Evolutionary conservation across 2,113 vertebrate genomes (phyloP).

Genomic region (Heloderma charlesbogerti): DNA sequence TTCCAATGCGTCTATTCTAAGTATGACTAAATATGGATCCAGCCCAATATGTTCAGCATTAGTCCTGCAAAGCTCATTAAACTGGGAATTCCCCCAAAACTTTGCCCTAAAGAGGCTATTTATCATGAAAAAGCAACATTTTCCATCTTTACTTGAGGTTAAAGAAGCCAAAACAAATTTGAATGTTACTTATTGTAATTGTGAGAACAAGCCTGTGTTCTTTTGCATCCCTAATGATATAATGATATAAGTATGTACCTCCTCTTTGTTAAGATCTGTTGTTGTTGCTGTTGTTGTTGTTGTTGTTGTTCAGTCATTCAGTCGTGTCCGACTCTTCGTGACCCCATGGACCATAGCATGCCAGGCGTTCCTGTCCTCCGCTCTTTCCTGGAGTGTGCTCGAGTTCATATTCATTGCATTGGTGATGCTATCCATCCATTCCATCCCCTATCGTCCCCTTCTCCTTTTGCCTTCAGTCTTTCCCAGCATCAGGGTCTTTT

Average conservation of each 20-base stretch:
- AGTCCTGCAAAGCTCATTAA: neutral
- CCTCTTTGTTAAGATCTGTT: neutral
- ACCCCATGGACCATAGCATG: too few species aligned
- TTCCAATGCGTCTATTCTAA: too few species aligned
- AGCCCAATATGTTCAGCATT: neutral
- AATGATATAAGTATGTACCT: neutral
- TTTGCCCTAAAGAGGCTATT: neutral
- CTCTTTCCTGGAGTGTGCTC: too few species aligned
- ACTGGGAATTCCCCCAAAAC: neutral
- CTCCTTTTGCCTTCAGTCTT: too few species aligned
- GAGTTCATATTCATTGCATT: too few species aligned
- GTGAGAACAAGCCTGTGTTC: neutral
- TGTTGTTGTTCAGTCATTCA: too few species aligned
- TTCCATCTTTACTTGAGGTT: neutral
- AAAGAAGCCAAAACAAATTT: neutral
- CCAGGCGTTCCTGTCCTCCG: too few species aligned
- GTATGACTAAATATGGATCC: neutral
- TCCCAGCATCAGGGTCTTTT: too few species aligned
- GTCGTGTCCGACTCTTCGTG: too few species aligned
- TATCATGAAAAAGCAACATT: neutral
- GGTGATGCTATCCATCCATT: too few species aligned
- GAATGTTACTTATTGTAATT: neutral
- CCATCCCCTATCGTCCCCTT: too few species aligned
- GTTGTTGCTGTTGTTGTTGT: too few species aligned
- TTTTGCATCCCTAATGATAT: neutral